These are phyloP conservation scores for Panopea generosa DNA, from an alignment of 2,888 invertebrate species.

Conservation along the genomic window DNA sequence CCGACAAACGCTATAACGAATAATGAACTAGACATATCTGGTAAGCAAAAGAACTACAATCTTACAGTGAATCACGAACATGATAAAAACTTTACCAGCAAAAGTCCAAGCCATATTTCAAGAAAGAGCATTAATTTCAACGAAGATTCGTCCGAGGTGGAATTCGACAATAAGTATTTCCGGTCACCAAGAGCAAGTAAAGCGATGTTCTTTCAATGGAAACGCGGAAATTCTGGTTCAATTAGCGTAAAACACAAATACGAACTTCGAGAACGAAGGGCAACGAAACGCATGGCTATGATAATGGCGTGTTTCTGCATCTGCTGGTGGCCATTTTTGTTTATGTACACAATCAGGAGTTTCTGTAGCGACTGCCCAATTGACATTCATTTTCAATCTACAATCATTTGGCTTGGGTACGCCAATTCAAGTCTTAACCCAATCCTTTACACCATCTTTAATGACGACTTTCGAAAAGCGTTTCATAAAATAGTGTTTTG, in stretches of 20 bases:
- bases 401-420: constrained; percentile 85
- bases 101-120: constrained; percentile 54
- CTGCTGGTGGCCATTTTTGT: constrained; percentile 85
- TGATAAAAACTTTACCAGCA: constrained; percentile 15
- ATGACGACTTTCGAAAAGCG: constrained; percentile 84
- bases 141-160: constrained; percentile 47
- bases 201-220: constrained; percentile 62
- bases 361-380: constrained; percentile 78
- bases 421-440: constrained; percentile 85
- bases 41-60: constrained; percentile 56
- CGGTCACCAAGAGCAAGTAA: constrained; percentile 43
- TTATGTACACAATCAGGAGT: constrained; percentile 83
- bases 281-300: constrained; percentile 85
- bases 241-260: constrained; percentile 76
- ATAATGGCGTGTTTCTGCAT: constrained; percentile 85
- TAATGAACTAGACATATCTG: constrained; percentile 1
- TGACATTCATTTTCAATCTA: constrained; percentile 79
- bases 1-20: constrained; percentile 8
- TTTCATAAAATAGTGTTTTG: constrained; percentile 78
- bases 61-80: constrained; percentile 53
- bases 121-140: constrained; percentile 50
- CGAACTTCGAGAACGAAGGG: constrained; percentile 83
- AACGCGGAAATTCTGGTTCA: constrained; percentile 47
- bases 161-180: constrained; percentile 35
- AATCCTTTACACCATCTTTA: constrained; percentile 84